A percentile compares a stretch with the other conserved stretches of the same genome.
phyloP scores from a whole-genome alignment of 2,797 vertebrate species.

The Sebastiscus albofasciatus region DNA sequence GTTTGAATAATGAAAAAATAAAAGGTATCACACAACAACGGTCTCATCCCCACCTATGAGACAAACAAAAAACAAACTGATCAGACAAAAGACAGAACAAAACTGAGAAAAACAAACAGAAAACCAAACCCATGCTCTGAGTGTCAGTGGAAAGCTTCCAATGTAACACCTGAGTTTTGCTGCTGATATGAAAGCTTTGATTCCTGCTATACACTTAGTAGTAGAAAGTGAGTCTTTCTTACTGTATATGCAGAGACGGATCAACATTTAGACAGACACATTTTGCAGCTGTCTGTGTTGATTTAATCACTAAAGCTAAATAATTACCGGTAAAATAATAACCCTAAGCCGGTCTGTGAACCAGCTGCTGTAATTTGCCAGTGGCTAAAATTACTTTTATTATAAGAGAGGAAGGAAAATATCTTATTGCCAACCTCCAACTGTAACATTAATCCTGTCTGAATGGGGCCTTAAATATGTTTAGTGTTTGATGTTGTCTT shows the following conservation, averaged over 20 bases:
- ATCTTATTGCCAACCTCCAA: neutral
- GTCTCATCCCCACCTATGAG: constrained; percentile 82
- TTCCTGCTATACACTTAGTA: neutral
- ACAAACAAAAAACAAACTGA: constrained; percentile 80
- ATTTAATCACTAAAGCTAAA: neutral
- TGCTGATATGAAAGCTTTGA: neutral
- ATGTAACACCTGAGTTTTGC: neutral
- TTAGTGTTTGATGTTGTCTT: neutral
- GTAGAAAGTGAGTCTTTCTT: neutral
- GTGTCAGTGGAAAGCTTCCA: neutral
- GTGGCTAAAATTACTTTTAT: neutral
- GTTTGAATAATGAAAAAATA: constrained; percentile 39
- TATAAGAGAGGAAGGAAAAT: neutral
- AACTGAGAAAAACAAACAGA: neutral
- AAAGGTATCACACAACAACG: constrained; percentile 76
- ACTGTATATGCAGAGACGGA: neutral
- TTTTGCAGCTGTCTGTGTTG: neutral
- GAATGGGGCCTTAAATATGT: neutral
- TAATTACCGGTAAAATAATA: neutral
- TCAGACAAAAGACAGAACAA: constrained; percentile 66
- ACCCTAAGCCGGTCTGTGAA: neutral
- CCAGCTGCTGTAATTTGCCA: neutral
- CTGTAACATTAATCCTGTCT: neutral
- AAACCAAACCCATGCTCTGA: constrained; percentile 30
- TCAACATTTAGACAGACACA: neutral